A percentile compares a stretch with the other conserved stretches of the same genome.
Conservation (phyloP, 2,888 invertebrate species). For the Dicyrtomina minuta region DNA sequence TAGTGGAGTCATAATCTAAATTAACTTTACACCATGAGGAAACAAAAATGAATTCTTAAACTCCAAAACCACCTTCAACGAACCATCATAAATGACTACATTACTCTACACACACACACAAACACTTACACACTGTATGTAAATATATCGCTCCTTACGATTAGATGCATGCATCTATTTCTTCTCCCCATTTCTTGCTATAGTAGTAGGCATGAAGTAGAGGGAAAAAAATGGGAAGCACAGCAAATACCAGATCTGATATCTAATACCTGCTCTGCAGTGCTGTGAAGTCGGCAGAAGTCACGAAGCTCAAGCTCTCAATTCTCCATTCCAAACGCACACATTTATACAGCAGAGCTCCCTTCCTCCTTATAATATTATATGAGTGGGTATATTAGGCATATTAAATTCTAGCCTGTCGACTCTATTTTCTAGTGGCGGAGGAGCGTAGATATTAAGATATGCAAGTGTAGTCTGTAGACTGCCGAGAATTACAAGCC, state of each 20-base stretch:
- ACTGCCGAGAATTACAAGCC: no score
- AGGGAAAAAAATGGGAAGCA: no score
- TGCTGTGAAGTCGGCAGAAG: background rate
- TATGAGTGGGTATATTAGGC: no score
- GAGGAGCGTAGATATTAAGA: no score
- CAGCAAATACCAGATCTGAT: no score
- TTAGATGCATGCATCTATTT: background rate
- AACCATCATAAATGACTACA: background rate
- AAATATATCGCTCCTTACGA: background rate
- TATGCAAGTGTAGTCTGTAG: no score
- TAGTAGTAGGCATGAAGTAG: background rate
- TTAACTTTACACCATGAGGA: background rate
- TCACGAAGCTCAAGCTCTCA: slow-evolving; percentile 14
- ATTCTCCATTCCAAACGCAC: background rate
- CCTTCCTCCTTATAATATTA: no score
- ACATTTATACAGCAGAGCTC: no score
- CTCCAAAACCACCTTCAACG: background rate
- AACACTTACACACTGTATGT: background rate
- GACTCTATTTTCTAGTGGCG: no score
- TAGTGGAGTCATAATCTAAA: slow-evolving; percentile 11
- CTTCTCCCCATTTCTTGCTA: background rate
- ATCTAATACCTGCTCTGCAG: no score
- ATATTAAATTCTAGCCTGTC: no score
- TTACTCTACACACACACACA: background rate
- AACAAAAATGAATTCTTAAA: background rate